Conservation (phyloP, 2,888 invertebrate species). For the Adela reaumurella region DNA sequence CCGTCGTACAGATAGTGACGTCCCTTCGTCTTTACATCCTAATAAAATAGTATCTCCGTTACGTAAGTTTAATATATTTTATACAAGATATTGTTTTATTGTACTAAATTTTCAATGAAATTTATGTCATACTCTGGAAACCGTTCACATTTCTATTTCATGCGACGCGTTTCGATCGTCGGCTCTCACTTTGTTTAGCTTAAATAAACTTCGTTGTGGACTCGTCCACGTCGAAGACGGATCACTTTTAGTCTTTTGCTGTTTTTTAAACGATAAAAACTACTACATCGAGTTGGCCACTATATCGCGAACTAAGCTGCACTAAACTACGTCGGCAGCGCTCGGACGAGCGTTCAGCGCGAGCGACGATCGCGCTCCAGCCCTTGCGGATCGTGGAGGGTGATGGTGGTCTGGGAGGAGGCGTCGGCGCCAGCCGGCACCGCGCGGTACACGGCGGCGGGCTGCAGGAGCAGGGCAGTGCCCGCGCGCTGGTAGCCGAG, state of each 20-base stretch:
- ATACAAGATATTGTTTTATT: neutral
- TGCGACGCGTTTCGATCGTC: too few species aligned
- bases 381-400: conserved; percentile 24
- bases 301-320: neutral
- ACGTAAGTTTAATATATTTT: neutral
- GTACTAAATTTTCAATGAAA: neutral
- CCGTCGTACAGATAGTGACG: too few species aligned
- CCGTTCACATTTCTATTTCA: too few species aligned
- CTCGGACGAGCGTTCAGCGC: neutral
- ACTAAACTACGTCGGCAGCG: too few species aligned
- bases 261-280: neutral
- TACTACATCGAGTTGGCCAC: neutral
- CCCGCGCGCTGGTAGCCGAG: conserved; percentile 21
- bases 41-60: neutral
- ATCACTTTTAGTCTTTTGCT: neutral
- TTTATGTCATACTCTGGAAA: neutral
- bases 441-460: conserved; percentile 25
- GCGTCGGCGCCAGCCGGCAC: conserved; percentile 17
- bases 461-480: conserved; percentile 9
- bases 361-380: too few species aligned
- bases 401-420: conserved; percentile 43
- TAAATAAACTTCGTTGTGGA: too few species aligned
- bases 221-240: too few species aligned
- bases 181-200: too few species aligned
- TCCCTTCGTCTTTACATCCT: neutral